phyloP scores from a whole-genome alignment of 2,797 vertebrate genomes.

The Chelon auratus region DNA sequence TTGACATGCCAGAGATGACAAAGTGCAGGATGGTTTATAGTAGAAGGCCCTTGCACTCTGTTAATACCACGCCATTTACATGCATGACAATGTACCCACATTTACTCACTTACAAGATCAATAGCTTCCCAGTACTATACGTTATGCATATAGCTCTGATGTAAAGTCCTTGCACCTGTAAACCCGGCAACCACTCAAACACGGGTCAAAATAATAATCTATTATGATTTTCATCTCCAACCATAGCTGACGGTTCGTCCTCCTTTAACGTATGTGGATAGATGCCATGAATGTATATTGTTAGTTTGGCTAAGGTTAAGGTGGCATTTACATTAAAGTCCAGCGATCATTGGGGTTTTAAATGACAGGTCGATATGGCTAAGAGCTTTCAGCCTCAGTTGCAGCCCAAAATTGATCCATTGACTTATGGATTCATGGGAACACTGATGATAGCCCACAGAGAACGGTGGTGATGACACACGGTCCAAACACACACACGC shows the following conservation, averaged over 20 bases:
- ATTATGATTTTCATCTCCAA: conserved; percentile 15
- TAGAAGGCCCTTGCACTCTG: conserved; percentile 56
- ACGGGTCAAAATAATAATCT: conserved; percentile 56
- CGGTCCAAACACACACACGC: conserved; percentile 15
- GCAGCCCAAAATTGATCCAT: conserved; percentile 70
- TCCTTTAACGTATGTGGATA: conserved; percentile 15
- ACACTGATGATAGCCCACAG: conserved; percentile 71
- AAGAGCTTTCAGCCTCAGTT: conserved; percentile 75
- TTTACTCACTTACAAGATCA: conserved; percentile 54
- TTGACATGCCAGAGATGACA: conserved; percentile 70
- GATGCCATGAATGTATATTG: conserved; percentile 52
- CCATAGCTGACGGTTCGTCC: conserved; percentile 10
- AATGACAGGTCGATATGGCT: conserved; percentile 79
- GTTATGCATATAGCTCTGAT: conserved; percentile 34
- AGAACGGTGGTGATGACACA: conserved; percentile 63
- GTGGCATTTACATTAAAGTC: conserved; percentile 73
- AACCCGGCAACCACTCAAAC: conserved; percentile 48
- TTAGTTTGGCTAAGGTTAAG: conserved; percentile 67
- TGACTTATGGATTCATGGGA: conserved; percentile 79
- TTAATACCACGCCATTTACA: conserved; percentile 69
- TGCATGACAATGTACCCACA: conserved; percentile 61
- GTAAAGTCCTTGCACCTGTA: conserved; percentile 44
- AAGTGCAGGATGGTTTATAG: conserved; percentile 67
- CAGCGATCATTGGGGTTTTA: conserved; percentile 74
- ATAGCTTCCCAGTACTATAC: conserved; percentile 33